Percentiles rank a stretch among this genome's conserved stretches.
phyloP scores from a whole-genome alignment of 2,797 vertebrate genomes.

The Xenops minutus region DNA sequence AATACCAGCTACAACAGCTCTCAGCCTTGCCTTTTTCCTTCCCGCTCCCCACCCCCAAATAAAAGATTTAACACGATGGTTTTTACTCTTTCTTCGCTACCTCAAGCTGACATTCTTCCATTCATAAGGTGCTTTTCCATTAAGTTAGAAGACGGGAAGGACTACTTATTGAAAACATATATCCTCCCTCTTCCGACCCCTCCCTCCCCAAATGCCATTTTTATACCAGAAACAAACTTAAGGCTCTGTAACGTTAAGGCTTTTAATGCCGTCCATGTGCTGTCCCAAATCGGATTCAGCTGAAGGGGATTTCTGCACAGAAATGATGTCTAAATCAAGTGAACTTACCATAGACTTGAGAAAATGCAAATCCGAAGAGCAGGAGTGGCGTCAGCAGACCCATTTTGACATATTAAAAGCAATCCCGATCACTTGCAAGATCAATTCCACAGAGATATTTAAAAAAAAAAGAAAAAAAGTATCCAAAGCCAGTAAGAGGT shows the following conservation, averaged over 20 bases:
- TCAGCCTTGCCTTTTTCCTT: not conserved
- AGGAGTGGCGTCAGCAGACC: constrained; percentile 90
- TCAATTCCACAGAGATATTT: constrained; percentile 77
- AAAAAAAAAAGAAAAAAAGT: constrained; percentile 28
- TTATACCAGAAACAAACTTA: constrained; percentile 16
- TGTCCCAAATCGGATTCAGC: constrained; percentile 29
- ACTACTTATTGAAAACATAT: constrained; percentile 11
- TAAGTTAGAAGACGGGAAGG: constrained; percentile 5
- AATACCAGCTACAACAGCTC: not conserved
- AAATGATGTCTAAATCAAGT: constrained; percentile 11
- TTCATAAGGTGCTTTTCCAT: constrained; percentile 18
- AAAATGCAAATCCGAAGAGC: constrained; percentile 90
- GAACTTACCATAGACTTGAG: constrained; percentile 91
- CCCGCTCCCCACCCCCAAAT: not conserved
- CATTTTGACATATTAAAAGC: constrained; percentile 95
- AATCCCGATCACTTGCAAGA: constrained; percentile 81
- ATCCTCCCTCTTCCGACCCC: not conserved
- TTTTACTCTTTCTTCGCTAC: not conserved
- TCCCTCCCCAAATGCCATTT: not conserved
- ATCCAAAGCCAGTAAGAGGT: constrained; percentile 66
- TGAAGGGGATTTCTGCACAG: constrained; percentile 4
- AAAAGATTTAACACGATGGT: not conserved
- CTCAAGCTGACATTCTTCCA: not conserved
- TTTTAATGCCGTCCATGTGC: constrained; percentile 60
- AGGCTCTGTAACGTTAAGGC: not conserved